Percentiles rank a stretch among this genome's conserved stretches.
Evolutionary conservation across 2,888 invertebrate species (phyloP).

Genomic region (Cyaniris semiargus): DNA sequence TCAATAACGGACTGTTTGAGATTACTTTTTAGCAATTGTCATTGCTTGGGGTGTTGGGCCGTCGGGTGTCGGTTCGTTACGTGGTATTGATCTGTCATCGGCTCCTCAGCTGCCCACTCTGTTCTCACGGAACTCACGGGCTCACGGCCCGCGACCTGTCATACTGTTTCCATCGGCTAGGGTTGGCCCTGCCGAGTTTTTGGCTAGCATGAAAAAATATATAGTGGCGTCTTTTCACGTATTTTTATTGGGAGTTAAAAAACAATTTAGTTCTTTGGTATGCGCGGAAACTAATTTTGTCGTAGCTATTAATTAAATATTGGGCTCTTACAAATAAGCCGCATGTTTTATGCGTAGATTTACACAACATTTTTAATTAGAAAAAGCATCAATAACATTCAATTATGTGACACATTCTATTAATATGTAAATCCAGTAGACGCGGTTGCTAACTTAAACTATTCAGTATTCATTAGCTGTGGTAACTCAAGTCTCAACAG

Average conservation of each 20-base stretch:
- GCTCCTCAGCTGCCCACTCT: conserved; percentile 50
- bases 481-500: neutral
- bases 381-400: conserved; percentile 19
- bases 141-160: conserved; percentile 62
- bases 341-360: neutral
- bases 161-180: conserved; percentile 52
- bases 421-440: conserved; percentile 12
- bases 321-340: neutral
- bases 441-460: neutral
- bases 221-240: neutral
- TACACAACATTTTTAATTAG: conserved; percentile 8
- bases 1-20: conserved; percentile 22
- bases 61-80: conserved; percentile 32
- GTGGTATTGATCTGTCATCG: conserved; percentile 41
- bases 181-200: conserved; percentile 45
- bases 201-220: neutral
- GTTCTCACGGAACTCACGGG: conserved; percentile 69
- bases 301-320: neutral
- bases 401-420: conserved; percentile 29
- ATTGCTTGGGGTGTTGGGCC: conserved; percentile 28
- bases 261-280: too few relatives aligned
- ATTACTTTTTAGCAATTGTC: conserved; percentile 29
- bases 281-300: neutral
- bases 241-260: too few relatives aligned
- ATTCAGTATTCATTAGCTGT: conserved; percentile 7